These are phyloP conservation scores for Euplexia lucipara DNA, from an alignment of 2,888 invertebrate genomes.

Conservation along the genomic window DNA sequence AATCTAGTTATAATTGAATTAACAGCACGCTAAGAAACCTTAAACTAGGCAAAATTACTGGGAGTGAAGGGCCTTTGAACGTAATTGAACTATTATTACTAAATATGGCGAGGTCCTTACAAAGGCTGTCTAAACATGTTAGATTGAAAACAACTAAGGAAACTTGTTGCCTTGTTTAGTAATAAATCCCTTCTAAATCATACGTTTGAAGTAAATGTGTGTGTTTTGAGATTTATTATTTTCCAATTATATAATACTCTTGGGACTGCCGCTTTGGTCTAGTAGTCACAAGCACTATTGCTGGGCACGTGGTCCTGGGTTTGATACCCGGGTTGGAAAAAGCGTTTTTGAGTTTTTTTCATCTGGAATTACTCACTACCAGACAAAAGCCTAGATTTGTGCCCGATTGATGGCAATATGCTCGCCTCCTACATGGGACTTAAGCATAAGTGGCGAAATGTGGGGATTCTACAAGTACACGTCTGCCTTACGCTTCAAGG, in stretches of 20 bases:
- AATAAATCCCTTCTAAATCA: constrained; percentile 30
- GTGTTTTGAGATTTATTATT: background rate
- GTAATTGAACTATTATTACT: constrained; percentile 57
- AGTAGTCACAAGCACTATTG: too few relatives aligned
- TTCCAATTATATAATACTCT: background rate
- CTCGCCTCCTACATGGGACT: too few relatives aligned
- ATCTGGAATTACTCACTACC: too few relatives aligned
- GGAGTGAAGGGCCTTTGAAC: constrained; percentile 46
- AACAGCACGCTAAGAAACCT: constrained; percentile 17
- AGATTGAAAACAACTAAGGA: constrained; percentile 44
- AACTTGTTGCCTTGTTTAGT: constrained; percentile 39
- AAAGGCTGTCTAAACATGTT: constrained; percentile 30
- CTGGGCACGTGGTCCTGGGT: too few relatives aligned
- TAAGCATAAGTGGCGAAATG: too few relatives aligned
- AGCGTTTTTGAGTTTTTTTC: too few relatives aligned
- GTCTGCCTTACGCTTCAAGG: too few relatives aligned
- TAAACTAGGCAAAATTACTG: constrained; percentile 30
- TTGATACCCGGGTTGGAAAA: too few relatives aligned
- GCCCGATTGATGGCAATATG: too few relatives aligned
- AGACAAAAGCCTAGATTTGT: too few relatives aligned
- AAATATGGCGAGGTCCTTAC: constrained; percentile 47
- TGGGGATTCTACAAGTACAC: too few relatives aligned
- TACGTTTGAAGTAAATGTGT: constrained; percentile 3
- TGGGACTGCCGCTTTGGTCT: background rate
- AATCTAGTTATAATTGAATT: constrained; percentile 25